These are phyloP conservation scores for Chironomus tepperi DNA, from an alignment of 1,140 invertebrate genomes.

Conservation along the genomic window DNA sequence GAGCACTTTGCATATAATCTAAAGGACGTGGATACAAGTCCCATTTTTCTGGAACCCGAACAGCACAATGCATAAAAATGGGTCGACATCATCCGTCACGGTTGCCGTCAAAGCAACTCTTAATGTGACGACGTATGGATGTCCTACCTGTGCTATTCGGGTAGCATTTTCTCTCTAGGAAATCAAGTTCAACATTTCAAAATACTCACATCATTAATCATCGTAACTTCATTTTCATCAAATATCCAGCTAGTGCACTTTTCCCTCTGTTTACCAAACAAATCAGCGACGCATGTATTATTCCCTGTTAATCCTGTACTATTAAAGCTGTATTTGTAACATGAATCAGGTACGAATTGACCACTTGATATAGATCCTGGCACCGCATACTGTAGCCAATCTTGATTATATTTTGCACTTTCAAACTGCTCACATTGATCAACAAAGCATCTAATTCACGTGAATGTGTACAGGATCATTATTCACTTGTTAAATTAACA, in stretches of 20 bases:
- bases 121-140: too few species aligned
- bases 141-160: too few species aligned
- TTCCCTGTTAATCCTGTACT: neutral
- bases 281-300: constrained; percentile 33
- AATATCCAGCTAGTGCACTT: constrained; percentile 45
- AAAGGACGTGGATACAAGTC: too few species aligned
- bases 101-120: too few species aligned
- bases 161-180: too few species aligned
- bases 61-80: too few species aligned
- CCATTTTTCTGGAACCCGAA: too few species aligned
- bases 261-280: constrained; percentile 33
- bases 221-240: constrained; percentile 43
- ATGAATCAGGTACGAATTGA: constrained; percentile 32
- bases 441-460: constrained; percentile 41
- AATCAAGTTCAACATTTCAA: too few species aligned
- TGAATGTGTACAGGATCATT: neutral
- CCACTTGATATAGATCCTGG: constrained; percentile 35
- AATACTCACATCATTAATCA: constrained; percentile 45
- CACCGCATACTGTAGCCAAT: constrained; percentile 41
- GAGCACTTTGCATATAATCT: too few species aligned
- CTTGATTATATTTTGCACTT: constrained; percentile 34
- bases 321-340: constrained; percentile 29
- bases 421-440: constrained; percentile 42
- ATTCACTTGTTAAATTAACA: too few species aligned
- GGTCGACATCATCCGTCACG: too few species aligned